Conservation (phyloP, 2,888 invertebrate genomes). For the Gastracanthus pulcherrimus region DNA sequence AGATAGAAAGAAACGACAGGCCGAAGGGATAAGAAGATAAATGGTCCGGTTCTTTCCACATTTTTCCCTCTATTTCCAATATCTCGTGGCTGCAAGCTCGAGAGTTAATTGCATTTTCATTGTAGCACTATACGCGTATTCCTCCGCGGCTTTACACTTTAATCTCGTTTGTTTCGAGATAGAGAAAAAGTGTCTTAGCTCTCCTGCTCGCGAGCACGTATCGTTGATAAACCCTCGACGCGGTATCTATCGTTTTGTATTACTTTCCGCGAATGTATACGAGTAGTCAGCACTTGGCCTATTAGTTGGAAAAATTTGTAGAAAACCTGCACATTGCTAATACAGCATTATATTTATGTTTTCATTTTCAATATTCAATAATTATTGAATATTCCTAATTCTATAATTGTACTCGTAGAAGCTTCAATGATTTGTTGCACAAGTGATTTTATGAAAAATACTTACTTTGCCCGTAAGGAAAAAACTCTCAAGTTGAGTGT, state of each 20-base stretch:
- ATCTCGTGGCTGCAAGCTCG: neutral
- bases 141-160: neutral
- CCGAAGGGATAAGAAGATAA: slow-evolving; percentile 3
- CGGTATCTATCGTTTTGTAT: neutral
- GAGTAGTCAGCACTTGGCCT: neutral
- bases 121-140: neutral
- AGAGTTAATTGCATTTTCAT: slow-evolving; percentile 38
- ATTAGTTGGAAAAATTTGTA: neutral
- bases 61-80: slow-evolving; percentile 8
- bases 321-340: neutral
- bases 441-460: too few relatives aligned
- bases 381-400: too few relatives aligned
- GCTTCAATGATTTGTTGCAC: too few relatives aligned
- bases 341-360: neutral
- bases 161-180: neutral
- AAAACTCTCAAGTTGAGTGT: too few relatives aligned
- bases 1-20: neutral
- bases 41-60: neutral
- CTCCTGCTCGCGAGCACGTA: neutral
- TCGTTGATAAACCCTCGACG: neutral
- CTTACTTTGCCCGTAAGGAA: too few relatives aligned
- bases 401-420: too few relatives aligned
- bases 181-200: neutral
- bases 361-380: too few relatives aligned
- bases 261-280: neutral